A percentile compares a stretch with the other conserved stretches of the same genome.
Evolutionary conservation across 2,113 vertebrate genomes (phyloP).

Genomic region (Xenopus laevis): DNA sequence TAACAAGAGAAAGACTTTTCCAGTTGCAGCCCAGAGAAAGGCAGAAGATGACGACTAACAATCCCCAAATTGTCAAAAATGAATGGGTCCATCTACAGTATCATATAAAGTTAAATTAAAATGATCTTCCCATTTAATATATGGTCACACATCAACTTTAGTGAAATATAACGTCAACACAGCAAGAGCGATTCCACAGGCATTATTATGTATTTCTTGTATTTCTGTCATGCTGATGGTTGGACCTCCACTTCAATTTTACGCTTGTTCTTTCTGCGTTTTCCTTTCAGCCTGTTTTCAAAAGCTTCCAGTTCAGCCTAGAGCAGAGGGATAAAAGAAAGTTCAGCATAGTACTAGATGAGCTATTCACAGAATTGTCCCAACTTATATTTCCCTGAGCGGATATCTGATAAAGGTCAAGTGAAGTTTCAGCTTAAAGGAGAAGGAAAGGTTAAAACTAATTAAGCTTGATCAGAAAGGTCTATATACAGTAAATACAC

Average conservation of each 20-base stretch:
- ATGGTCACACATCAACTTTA: constrained; percentile 41
- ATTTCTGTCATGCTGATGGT: constrained; percentile 72
- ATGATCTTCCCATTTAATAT: too few species aligned
- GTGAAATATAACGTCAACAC: constrained; percentile 73
- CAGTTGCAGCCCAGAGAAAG: too few species aligned
- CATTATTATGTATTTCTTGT: constrained; percentile 67
- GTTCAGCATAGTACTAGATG: not conserved
- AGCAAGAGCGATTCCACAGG: constrained; percentile 63
- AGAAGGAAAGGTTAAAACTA: too few species aligned
- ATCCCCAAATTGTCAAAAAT: too few species aligned
- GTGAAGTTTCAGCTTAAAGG: too few species aligned
- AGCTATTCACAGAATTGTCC: too few species aligned
- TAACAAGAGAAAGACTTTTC: too few species aligned
- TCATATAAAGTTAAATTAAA: too few species aligned
- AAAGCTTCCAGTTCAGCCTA: constrained; percentile 95
- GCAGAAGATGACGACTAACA: too few species aligned
- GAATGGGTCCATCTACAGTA: too few species aligned
- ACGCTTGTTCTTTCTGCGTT: constrained; percentile 76
- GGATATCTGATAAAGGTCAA: not conserved
- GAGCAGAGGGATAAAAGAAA: constrained; percentile 20
- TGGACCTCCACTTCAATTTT: constrained; percentile 71
- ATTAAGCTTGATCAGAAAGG: too few species aligned
- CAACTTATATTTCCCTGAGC: not conserved
- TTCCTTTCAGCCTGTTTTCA: constrained; percentile 88
- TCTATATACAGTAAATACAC: too few species aligned